Evolutionary conservation across 1,140 invertebrate genomes (phyloP).

Genomic region (Orius insidiosus): DNA sequence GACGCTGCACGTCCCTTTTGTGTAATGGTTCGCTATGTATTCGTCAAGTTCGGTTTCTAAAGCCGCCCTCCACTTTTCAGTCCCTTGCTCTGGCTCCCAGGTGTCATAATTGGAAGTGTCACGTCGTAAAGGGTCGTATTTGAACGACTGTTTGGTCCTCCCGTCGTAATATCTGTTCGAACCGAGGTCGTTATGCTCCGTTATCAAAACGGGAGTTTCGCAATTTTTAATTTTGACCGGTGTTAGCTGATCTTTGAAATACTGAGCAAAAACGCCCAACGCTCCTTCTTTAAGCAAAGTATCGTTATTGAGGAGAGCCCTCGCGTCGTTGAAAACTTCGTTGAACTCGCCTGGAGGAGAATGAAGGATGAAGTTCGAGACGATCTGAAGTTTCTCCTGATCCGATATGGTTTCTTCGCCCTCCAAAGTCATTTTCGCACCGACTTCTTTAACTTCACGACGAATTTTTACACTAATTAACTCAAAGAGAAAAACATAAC

Average conservation of each 20-base stretch:
- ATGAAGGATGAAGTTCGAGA: constrained; percentile 94
- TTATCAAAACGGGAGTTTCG: constrained; percentile 77
- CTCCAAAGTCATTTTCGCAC: constrained; percentile 32
- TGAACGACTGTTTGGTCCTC: constrained; percentile 83
- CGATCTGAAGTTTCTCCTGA: constrained; percentile 85
- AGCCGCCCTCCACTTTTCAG: constrained; percentile 77
- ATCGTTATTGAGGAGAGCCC: constrained; percentile 90
- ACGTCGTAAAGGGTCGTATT: constrained; percentile 91
- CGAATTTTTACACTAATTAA: too few species aligned
- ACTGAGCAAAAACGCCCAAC: constrained; percentile 82
- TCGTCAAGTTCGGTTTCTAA: constrained; percentile 73
- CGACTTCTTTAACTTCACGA: too few species aligned
- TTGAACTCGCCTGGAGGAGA: constrained; percentile 99
- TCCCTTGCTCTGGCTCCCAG: constrained; percentile 53
- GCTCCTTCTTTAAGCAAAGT: constrained; percentile 87
- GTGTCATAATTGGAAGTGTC: constrained; percentile 74
- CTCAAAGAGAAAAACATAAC: too few species aligned
- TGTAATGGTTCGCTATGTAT: constrained; percentile 83
- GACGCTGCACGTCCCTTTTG: constrained; percentile 77
- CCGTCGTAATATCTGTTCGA: constrained; percentile 76
- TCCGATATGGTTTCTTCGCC: constrained; percentile 62
- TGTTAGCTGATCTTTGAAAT: constrained; percentile 98
- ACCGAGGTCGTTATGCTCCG: constrained; percentile 90
- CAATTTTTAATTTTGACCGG: constrained; percentile 81
- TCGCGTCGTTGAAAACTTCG: constrained; percentile 98